phyloP scores from a whole-genome alignment of 2,888 invertebrate species.

The Pachycephus smyrnensis region DNA sequence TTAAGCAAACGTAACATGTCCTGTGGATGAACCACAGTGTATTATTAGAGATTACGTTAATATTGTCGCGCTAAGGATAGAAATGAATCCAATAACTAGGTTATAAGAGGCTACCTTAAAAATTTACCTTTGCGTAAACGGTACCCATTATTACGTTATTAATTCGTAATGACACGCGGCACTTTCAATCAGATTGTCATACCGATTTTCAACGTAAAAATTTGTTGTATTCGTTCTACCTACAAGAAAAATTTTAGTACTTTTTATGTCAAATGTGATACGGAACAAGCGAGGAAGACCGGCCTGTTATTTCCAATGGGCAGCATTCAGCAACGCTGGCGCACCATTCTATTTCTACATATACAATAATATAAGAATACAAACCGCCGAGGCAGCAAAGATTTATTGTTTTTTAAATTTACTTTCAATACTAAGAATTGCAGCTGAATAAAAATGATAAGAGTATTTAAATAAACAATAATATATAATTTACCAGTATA shows the following conservation, averaged over 20 bases:
- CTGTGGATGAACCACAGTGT: slow-evolving; percentile 17
- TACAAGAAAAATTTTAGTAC: not conserved
- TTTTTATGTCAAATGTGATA: not conserved
- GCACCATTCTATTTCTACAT: not conserved
- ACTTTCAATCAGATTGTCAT: not conserved
- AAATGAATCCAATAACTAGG: slow-evolving; percentile 25
- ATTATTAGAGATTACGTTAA: slow-evolving; percentile 41
- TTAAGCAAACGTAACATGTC: slow-evolving; percentile 10
- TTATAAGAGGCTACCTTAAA: slow-evolving; percentile 38
- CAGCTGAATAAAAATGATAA: not conserved
- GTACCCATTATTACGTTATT: slow-evolving; percentile 62
- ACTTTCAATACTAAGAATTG: too few relatives aligned
- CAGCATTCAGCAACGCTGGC: not conserved
- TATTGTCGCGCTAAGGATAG: slow-evolving; percentile 13
- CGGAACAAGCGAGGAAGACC: not conserved
- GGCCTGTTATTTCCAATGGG: not conserved
- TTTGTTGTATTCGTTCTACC: not conserved
- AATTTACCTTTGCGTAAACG: slow-evolving; percentile 67
- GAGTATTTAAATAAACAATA: not conserved
- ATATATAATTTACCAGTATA: not conserved
- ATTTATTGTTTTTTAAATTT: not conserved
- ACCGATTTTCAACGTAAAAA: not conserved
- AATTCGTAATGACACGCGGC: not conserved
- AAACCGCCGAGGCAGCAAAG: not conserved
- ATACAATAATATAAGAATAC: not conserved